These are phyloP conservation scores for Galerucella calmariensis DNA, from an alignment of 2,888 invertebrate species.

Conservation along the genomic window DNA sequence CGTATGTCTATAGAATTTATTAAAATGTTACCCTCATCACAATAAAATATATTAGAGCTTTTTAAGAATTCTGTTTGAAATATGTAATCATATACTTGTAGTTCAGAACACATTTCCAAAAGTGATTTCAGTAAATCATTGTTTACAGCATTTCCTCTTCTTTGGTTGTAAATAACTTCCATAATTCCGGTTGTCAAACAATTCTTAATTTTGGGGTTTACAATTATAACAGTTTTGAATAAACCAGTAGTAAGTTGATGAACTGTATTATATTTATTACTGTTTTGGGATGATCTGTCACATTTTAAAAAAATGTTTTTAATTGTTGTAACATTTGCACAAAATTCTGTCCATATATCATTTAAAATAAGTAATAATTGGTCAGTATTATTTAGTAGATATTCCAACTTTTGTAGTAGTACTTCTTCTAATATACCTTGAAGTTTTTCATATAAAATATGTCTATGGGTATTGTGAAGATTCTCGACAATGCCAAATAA, in stretches of 20 bases:
- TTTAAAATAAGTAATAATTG: constrained; percentile 91
- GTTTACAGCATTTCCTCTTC: constrained; percentile 89
- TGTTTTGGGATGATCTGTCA: constrained; percentile 93
- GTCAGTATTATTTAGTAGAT: constrained; percentile 85
- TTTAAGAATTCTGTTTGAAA: constrained; percentile 88
- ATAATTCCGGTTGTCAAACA: constrained; percentile 75
- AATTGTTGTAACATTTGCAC: constrained; percentile 96
- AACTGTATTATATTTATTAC: constrained; percentile 84
- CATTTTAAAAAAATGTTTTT: constrained; percentile 96
- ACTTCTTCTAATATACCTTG: constrained; percentile 84
- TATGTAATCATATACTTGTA: constrained; percentile 88
- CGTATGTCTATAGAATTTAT: constrained; percentile 91
- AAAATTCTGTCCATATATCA: constrained; percentile 92
- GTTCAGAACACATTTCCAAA: constrained; percentile 91
- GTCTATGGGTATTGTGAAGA: constrained; percentile 71
- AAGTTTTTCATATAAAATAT: constrained; percentile 80
- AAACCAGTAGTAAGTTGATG: constrained; percentile 94
- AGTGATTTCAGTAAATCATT: constrained; percentile 89
- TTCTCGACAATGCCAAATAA: constrained; percentile 95
- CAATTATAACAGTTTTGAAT: constrained; percentile 90
- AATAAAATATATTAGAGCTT: constrained; percentile 89
- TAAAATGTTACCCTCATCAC: constrained; percentile 87
- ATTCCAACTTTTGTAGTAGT: constrained; percentile 85
- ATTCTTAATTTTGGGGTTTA: constrained; percentile 85
- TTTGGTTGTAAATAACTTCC: constrained; percentile 84